Evolutionary conservation across 2,888 invertebrate species (phyloP), one percentile per base, ranked within the genome.

Genomic region (Synanthedon andrenaeformis): DNA sequence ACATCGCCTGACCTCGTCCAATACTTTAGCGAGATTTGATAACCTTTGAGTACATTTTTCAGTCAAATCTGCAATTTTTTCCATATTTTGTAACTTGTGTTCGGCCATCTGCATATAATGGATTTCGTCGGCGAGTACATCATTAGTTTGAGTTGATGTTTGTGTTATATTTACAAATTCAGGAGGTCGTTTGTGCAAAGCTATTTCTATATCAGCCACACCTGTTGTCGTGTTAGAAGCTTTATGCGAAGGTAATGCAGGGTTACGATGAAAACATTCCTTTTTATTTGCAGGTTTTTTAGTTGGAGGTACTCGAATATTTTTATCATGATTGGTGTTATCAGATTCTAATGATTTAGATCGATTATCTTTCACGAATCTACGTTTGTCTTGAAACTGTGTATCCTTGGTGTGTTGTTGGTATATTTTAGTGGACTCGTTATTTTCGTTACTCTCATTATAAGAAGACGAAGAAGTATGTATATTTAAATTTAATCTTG

Each of bases 41-140:
- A 88, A 70, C n/a, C 86, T 71, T 63, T 81, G 74, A 4, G 85
- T 84, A 61, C 87, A 88, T 66, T 82, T 83, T 63, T 87, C 85
- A 5, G 87, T 87, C 23, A 86, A 69, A 59, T 83, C 79, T 13
- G 87, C 86, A 52, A 87, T 85, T 72, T 85, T 86, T 62, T 86
- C 86, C 79, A 86, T 87, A 59, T 86, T 86, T 59, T 85, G 79
- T 52, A 85, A 69, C 70, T 86, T 85, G 52, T 78, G 73, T 68
- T 85, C 83, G 35, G 80, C 86, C 55, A 82, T 54, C 65, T 76
- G 79, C 63, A 83, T 75, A 53, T 75, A 76, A 60, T 82, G 76
- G 3, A 68, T 64, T 62, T 85, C 82, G 51, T 65, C 62, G 48
- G 76, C 76, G 53, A 69, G 63, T 51, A 72, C 69, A 49, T 65